Conservation (phyloP, 2,113 vertebrate genomes). For the Athene cunicularia region DNA sequence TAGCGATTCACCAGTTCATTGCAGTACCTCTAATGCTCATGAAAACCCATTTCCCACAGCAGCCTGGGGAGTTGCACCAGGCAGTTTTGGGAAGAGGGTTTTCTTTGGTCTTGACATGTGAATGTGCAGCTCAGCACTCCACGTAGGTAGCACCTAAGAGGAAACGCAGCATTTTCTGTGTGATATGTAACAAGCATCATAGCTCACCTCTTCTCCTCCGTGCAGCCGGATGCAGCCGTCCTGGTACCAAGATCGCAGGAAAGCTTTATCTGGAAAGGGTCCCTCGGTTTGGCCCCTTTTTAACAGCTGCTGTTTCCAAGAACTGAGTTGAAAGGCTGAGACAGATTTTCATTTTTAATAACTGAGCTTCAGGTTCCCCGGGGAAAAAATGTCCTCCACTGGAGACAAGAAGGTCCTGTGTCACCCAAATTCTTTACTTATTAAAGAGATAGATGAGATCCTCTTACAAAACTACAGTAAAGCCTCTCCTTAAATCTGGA, state of each 20-base stretch:
- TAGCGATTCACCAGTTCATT: background rate
- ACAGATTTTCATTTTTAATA: slow-evolving; percentile 74
- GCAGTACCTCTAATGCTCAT: background rate
- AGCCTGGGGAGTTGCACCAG: background rate
- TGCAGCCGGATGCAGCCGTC: background rate
- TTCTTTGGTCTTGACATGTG: background rate
- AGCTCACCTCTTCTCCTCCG: slow-evolving; percentile 47
- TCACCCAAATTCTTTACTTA: slow-evolving; percentile 76
- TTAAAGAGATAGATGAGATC: slow-evolving; percentile 68
- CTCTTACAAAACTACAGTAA: slow-evolving; percentile 52
- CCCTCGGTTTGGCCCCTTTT: slow-evolving; percentile 2
- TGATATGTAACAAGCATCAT: background rate
- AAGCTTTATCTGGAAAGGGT: background rate
- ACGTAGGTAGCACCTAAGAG: background rate
- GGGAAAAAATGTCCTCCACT: slow-evolving; percentile 54
- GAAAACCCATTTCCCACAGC: background rate
- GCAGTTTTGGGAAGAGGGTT: background rate
- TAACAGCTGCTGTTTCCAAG: slow-evolving; percentile 55
- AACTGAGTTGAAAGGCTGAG: slow-evolving; percentile 56
- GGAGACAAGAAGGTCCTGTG: slow-evolving; percentile 63
- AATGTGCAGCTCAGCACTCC: background rate
- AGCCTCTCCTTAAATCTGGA: slow-evolving; percentile 51
- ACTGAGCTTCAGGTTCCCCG: slow-evolving; percentile 59
- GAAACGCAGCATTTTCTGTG: background rate
- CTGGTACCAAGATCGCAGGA: background rate